phyloP scores from a whole-genome alignment of 2,888 invertebrate genomes.

The Alentia gelatinosa region DNA sequence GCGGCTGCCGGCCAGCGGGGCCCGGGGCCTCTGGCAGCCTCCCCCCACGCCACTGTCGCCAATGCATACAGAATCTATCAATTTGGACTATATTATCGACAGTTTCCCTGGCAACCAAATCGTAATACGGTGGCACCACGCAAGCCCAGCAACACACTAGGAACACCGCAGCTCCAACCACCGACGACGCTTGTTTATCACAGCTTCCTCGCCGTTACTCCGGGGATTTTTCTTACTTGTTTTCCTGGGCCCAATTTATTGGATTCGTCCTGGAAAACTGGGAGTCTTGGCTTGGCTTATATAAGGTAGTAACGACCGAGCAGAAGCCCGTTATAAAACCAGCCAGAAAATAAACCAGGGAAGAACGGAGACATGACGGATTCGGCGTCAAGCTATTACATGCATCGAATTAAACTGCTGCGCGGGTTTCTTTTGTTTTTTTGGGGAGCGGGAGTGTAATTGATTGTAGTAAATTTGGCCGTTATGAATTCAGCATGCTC shows the following conservation, averaged over 20 bases:
- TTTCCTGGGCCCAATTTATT: not conserved
- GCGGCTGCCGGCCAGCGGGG: not conserved
- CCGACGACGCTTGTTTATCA: not conserved
- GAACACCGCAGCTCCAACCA: not conserved
- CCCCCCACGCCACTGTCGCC: not conserved
- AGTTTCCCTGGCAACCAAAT: slow-evolving; percentile 38
- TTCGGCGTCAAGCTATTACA: no score
- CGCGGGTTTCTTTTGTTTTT: no score
- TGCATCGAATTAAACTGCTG: no score
- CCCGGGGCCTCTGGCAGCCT: not conserved
- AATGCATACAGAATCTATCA: slow-evolving; percentile 12
- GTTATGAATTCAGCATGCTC: no score
- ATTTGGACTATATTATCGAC: slow-evolving; percentile 47
- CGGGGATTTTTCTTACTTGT: not conserved
- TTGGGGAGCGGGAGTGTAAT: no score
- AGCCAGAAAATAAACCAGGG: no score
- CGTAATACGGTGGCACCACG: not conserved
- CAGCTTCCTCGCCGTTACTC: not conserved
- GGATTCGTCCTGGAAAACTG: not conserved
- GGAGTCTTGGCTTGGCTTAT: not conserved
- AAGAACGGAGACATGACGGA: no score
- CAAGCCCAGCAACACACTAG: not conserved
- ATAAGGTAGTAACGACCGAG: not conserved
- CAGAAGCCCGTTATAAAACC: no score
- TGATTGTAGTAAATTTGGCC: no score